These are phyloP conservation scores for Poeciliopsis infans DNA, from an alignment of 2,797 vertebrate genomes.

Conservation along the genomic window DNA sequence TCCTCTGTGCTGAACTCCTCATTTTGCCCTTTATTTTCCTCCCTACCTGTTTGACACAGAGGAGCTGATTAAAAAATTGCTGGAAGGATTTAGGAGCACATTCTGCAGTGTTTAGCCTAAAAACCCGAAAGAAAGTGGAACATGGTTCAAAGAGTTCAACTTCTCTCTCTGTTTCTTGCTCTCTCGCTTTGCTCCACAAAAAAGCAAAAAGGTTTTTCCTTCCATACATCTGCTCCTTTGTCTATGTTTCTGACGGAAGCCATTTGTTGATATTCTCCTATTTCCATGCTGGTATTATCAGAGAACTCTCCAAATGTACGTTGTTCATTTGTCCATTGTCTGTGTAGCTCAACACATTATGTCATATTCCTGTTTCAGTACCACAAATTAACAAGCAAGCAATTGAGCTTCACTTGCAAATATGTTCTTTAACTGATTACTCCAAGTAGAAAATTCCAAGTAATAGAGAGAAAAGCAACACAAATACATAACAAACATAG, in stretches of 20 bases:
- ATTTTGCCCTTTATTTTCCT: conserved; percentile 14
- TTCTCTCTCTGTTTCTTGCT: conserved; percentile 9
- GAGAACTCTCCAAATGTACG: conserved; percentile 6
- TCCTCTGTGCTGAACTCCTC: conserved; percentile 52
- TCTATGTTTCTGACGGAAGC: conserved; percentile 37
- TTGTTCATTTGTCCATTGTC: conserved; percentile 3
- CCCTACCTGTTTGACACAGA: conserved; percentile 28
- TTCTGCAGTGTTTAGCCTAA: conserved; percentile 54
- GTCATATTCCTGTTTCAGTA: not conserved
- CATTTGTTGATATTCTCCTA: conserved; percentile 47
- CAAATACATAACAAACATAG: not conserved
- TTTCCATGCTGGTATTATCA: conserved; percentile 38
- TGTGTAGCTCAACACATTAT: not conserved
- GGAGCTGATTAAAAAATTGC: conserved; percentile 66
- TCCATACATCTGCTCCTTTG: conserved; percentile 27
- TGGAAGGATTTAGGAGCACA: conserved; percentile 61
- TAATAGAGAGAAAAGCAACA: not conserved
- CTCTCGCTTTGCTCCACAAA: conserved; percentile 34
- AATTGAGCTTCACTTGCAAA: not conserved
- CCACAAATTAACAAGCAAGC: not conserved
- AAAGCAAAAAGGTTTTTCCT: conserved; percentile 37
- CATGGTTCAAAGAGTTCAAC: conserved; percentile 35
- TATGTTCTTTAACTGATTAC: not conserved
- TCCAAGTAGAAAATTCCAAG: not conserved
- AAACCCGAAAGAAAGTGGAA: conserved; percentile 57